These are phyloP conservation scores for Scaptomyza graminum DNA, from an alignment of 1,140 invertebrate species.

Conservation along the genomic window DNA sequence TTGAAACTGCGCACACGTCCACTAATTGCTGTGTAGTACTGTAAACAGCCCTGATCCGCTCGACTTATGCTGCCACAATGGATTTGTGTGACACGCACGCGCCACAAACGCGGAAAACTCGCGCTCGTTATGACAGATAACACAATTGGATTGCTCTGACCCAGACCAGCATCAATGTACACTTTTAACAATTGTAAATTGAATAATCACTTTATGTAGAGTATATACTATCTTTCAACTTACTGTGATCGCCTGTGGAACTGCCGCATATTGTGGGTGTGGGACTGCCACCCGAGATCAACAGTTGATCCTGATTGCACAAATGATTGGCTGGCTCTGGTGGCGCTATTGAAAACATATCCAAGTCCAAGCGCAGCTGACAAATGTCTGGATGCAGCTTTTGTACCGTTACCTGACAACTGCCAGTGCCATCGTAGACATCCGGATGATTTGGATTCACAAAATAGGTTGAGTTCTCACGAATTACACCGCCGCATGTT, in stretches of 20 bases:
- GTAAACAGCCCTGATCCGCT: conserved; percentile 93
- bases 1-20: conserved; percentile 93
- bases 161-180: conserved; percentile 92
- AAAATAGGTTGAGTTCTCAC: conserved; percentile 93
- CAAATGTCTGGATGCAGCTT: conserved; percentile 91
- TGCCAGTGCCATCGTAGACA: conserved; percentile 89
- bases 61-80: conserved; percentile 88
- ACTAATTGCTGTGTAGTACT: conserved; percentile 90
- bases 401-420: conserved; percentile 91
- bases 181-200: conserved; percentile 85
- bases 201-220: not conserved
- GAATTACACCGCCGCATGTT: conserved; percentile 89
- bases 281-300: conserved; percentile 92
- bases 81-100: conserved; percentile 91
- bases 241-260: conserved; percentile 94
- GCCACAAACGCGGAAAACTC: conserved; percentile 90
- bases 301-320: conserved; percentile 93
- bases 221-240: conserved; percentile 76
- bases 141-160: conserved; percentile 89
- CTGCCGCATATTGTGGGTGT: conserved; percentile 92
- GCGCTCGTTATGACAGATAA: conserved; percentile 92
- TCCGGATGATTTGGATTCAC: conserved; percentile 92
- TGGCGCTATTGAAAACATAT: conserved; percentile 88
- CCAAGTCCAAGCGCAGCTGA: conserved; percentile 92
- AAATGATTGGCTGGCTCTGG: conserved; percentile 90